Percentiles rank a stretch among this genome's conserved stretches.
Conservation (phyloP, 2,888 invertebrate genomes). For the Yponomeuta plumbellus region DNA sequence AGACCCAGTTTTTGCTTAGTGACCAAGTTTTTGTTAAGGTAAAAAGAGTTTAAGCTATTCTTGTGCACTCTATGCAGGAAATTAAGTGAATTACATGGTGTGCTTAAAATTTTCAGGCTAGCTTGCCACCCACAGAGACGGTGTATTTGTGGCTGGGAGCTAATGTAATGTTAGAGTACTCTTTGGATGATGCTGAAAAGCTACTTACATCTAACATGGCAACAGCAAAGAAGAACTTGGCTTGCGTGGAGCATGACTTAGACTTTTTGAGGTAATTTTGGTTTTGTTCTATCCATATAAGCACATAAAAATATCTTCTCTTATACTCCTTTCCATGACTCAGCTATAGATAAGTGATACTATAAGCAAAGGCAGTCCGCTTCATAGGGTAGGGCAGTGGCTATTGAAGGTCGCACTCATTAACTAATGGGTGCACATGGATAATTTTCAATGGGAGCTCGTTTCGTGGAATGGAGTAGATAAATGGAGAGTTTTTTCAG, state of each 20-base stretch:
- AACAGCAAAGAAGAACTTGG: slow-evolving; percentile 88
- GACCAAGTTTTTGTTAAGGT: slow-evolving; percentile 90
- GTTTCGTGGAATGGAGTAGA: too few species aligned
- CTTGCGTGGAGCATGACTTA: slow-evolving; percentile 92
- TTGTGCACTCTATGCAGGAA: neutral
- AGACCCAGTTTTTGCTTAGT: slow-evolving; percentile 93
- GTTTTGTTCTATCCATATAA: too few species aligned
- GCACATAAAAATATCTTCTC: too few species aligned
- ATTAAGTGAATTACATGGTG: neutral
- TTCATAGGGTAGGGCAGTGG: too few species aligned
- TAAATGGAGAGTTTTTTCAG: too few species aligned
- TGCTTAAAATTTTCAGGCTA: slow-evolving; percentile 78
- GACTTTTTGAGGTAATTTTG: slow-evolving; percentile 86
- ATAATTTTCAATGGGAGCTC: too few species aligned
- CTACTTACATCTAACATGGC: slow-evolving; percentile 89
- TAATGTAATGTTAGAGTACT: slow-evolving; percentile 98
- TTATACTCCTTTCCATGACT: too few species aligned
- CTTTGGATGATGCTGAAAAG: slow-evolving; percentile 91
- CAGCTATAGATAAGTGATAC: too few species aligned
- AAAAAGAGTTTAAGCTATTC: slow-evolving; percentile 10
- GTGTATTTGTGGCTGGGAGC: slow-evolving; percentile 92
- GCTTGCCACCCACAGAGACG: slow-evolving; percentile 91
- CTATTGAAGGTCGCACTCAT: too few species aligned
- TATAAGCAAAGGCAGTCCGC: too few species aligned
- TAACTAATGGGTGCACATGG: too few species aligned